phyloP scores from a whole-genome alignment of 2,113 vertebrate species.

The Centrocercus urophasianus region DNA sequence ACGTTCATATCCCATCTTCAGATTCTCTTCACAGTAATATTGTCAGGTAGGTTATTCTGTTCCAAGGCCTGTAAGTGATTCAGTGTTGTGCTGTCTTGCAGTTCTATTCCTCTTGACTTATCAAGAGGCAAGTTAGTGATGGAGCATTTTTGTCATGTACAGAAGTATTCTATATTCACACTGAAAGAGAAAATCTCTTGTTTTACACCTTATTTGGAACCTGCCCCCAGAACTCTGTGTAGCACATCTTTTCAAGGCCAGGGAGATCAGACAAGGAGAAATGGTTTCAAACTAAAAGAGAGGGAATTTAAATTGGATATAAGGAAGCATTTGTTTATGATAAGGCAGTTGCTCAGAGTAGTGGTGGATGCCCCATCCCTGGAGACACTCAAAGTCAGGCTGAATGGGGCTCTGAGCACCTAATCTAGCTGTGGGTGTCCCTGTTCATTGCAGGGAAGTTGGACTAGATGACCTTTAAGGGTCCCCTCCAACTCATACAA shows the following conservation, averaged over 20 bases:
- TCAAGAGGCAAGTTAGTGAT: not conserved
- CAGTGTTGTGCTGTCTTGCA: not conserved
- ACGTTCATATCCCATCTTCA: not conserved
- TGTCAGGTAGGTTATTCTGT: not conserved
- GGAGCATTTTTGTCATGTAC: not conserved
- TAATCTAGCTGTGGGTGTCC: too few relatives aligned
- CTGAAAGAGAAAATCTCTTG: not conserved
- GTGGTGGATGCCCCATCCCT: too few relatives aligned
- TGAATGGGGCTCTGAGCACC: too few relatives aligned
- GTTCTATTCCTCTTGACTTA: not conserved
- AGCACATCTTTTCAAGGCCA: not conserved
- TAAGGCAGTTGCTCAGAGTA: too few relatives aligned
- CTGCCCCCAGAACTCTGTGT: not conserved
- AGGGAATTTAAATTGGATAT: too few relatives aligned
- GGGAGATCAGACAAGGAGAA: too few relatives aligned
- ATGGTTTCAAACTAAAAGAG: too few relatives aligned
- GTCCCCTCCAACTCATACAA: too few relatives aligned
- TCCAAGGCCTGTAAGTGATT: not conserved
- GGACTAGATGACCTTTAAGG: too few relatives aligned
- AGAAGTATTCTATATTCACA: not conserved
- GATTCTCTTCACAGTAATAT: not conserved
- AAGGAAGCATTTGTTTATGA: too few relatives aligned
- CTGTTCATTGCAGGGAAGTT: too few relatives aligned
- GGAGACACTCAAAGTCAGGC: too few relatives aligned
- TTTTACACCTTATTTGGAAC: not conserved